Base-by-base conservation (phyloP, 1,140 invertebrate species). In the Teleogryllus occipitalis region DNA sequence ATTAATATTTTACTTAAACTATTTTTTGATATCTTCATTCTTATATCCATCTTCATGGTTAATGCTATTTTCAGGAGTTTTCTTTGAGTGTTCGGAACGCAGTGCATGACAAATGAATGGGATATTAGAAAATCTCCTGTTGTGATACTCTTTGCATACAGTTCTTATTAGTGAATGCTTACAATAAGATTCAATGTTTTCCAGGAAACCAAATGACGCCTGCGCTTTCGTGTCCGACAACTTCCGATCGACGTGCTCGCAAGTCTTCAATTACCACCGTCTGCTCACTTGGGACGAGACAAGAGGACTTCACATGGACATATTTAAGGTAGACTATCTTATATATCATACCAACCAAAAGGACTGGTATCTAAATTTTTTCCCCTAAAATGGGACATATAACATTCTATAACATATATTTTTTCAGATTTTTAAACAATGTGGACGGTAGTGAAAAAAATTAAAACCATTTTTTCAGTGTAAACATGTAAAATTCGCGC, bases 221-320 rank as follows among this genome's bases (percentile, higher is more conserved):
- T 96, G 94, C 82, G 93, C 92, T 8, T 95, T 94, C 83, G 88
- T 96, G 27, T 92, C 93, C 0, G 92, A 93, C 74, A 93, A 93
- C 80, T 93, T 95, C 83, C 91, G 93, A 79, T 95, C 94, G 0
- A 91, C 93, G 77, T 96, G 95, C 83, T 89, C 91, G 6, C 95
- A 96, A 89, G 91, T 96, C 0, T 94, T 94, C 84, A 95, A 95
- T 84, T 95, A 95, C 82, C 95, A 96, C 84, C 88, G 95, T n/a
- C 87, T 96, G 8, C 83, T 96, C 0, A 94, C 94, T 0, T 96
- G 94, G 93, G 94, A 95, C 83, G 91, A 93, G 74, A 90, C 91
- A 49, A 88, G 92, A 47, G 94, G 94, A 8, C 87, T 96, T 3
- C 94, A 95, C 82, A 94, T 96, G 89, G 95, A 96, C 84, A 93